Evolutionary conservation across 2,113 vertebrate genomes (phyloP).

Genomic region (Rhizomys pruinosus): DNA sequence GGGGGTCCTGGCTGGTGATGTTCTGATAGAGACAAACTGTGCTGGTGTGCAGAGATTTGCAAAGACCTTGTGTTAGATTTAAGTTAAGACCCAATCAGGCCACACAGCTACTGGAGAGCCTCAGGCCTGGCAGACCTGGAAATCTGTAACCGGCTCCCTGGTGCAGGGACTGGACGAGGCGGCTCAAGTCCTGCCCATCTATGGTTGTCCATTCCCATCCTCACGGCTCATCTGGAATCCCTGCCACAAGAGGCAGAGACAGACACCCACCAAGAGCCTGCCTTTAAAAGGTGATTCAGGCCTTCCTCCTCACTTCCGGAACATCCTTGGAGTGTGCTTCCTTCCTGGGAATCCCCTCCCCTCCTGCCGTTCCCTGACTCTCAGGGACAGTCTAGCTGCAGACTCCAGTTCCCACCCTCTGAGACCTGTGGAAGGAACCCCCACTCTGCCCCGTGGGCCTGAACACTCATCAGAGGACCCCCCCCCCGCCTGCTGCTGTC

Average conservation of each 20-base stretch:
- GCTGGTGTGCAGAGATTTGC: neutral
- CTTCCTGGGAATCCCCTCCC: no score
- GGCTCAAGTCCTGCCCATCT: neutral
- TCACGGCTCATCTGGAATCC: neutral
- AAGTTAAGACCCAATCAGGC: neutral
- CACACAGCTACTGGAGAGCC: no score
- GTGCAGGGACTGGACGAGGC: neutral
- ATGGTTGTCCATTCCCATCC: neutral
- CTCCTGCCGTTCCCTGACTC: no score
- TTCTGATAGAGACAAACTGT: rapidly evolving
- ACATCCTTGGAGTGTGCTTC: no score
- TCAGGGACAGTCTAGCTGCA: no score
- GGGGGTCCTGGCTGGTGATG: neutral
- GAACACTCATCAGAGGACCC: neutral
- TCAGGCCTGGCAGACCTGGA: no score
- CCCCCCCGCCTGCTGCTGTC: neutral
- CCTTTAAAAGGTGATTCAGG: neutral
- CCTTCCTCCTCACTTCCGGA: no score
- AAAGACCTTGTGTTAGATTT: neutral
- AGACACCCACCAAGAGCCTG: neutral
- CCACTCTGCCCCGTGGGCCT: neutral
- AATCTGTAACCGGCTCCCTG: neutral
- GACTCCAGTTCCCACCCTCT: neutral
- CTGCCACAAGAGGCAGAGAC: neutral
- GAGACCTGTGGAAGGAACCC: neutral